A percentile compares a stretch with the other conserved stretches of the same genome.
Conservation (phyloP, 2,113 vertebrate genomes). For the Zosterops pallidus region DNA sequence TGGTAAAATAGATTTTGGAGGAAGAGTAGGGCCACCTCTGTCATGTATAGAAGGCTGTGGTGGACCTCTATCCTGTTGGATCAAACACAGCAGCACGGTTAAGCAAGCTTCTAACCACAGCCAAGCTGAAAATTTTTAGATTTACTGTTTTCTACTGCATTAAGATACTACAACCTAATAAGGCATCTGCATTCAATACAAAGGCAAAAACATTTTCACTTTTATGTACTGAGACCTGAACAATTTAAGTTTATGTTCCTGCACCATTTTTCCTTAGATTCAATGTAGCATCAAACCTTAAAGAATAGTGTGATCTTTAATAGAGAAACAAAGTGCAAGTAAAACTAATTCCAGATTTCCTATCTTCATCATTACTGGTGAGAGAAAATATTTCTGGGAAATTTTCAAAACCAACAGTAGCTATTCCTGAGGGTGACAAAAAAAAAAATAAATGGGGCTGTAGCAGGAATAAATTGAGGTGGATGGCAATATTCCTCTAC, state of each 20-base stretch:
- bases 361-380: not conserved
- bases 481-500: not conserved
- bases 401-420: not conserved
- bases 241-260: not conserved
- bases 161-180: not conserved
- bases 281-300: not conserved
- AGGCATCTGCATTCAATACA: not conserved
- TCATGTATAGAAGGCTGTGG: constrained; percentile 65
- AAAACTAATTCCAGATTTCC: not conserved
- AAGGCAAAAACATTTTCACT: not conserved
- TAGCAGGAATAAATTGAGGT: not conserved
- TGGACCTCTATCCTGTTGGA: constrained; percentile 71
- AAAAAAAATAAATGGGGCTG: not conserved
- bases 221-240: not conserved
- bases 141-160: not conserved
- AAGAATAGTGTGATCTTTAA: not conserved
- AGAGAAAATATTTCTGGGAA: not conserved
- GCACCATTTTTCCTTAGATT: not conserved
- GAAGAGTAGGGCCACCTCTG: constrained; percentile 64
- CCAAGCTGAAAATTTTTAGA: not conserved
- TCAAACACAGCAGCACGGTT: not conserved
- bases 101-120: not conserved
- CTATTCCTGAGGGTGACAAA: not conserved
- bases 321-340: not conserved
- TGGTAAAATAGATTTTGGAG: constrained; percentile 73